Base-by-base conservation (phyloP, 2,113 vertebrate genomes). In the Ammodytes marinus region DNA sequence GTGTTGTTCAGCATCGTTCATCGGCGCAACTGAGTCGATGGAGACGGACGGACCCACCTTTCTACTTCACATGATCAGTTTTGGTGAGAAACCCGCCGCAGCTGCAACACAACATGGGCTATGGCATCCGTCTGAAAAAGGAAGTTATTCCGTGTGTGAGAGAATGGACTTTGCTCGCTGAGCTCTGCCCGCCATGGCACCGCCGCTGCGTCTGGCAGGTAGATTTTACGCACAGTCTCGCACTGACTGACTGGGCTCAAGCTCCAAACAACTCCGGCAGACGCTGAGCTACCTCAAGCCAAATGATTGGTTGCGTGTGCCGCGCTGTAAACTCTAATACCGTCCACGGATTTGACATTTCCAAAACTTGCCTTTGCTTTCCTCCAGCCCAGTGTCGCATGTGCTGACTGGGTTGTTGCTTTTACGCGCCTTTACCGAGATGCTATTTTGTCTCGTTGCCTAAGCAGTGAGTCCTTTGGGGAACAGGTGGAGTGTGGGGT, bases 201-300 rank as follows among this genome's bases (percentile, higher is more conserved):
- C 73, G 79, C 80, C 6, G 83, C 84, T 66, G 85, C 84, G 82
- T 84, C 74, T 60, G 89, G 74, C 84, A 70, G 83, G 85, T 87
- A 55, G 77, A 82, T 83, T 90, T 94, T 91, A 92, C 91, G 90
- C 91, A 84, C 91, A 77, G 80, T 50, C 14, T 90, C 79, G 65
- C 77, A 17, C 57, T 65, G 88, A 82, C 79, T 65, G 74, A 17
- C 57, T 65, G 88, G 80, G 60, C 85, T 59, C 88, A 5, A 37
- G 77, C 78, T 86, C 87, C 82, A 74, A 76, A 84, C 71, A 71
- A 81, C 80, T 91, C 87, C 71, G 67, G 12, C 65, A n/a, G 65
- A 71, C 81, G 60, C 85, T 76, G 57, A 69, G 60, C 45, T 52
- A 74, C 69, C 65, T 85, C 67, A 69, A 72, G 84, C 15, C 57